Conservation (phyloP, 1,140 invertebrate species). For the Plectrocnemia conspersa region DNA sequence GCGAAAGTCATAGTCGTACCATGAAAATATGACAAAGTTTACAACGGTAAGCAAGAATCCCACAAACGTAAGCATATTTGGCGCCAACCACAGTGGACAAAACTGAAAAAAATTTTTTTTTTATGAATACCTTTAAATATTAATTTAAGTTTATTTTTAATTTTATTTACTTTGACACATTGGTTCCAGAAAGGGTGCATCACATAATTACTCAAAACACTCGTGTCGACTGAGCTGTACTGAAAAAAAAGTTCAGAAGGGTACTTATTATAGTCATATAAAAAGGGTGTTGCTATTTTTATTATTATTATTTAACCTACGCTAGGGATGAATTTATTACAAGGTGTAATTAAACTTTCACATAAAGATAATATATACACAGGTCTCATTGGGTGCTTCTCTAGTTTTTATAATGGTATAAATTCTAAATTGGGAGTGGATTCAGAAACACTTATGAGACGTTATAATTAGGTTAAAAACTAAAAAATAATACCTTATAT, state of each 20-base stretch:
- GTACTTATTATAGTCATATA: not conserved
- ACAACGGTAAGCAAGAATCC: constrained; percentile 91
- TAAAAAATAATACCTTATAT: constrained; percentile 44
- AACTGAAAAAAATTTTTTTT: constrained; percentile 59
- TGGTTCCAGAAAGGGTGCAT: constrained; percentile 98
- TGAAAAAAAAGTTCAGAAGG: constrained; percentile 59
- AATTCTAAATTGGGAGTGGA: too few species aligned
- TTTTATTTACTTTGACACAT: constrained; percentile 75
- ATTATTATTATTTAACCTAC: too few species aligned
- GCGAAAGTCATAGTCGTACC: constrained; percentile 83
- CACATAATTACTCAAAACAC: constrained; percentile 88
- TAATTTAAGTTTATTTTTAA: not conserved
- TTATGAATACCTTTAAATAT: not conserved
- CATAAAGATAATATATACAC: too few species aligned
- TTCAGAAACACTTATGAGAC: too few species aligned
- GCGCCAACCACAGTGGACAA: constrained; percentile 89
- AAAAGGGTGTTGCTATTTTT: too few species aligned
- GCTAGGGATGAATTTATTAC: too few species aligned
- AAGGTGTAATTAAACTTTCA: too few species aligned
- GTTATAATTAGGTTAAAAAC: too few species aligned
- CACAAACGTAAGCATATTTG: constrained; percentile 91
- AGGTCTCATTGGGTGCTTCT: too few species aligned
- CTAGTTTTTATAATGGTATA: too few species aligned
- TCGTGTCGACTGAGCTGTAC: constrained; percentile 93
- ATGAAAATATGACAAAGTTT: constrained; percentile 82